Percentiles rank a stretch among this genome's conserved stretches.
phyloP scores from a whole-genome alignment of 2,797 vertebrate genomes.

The Schizopygopsis pylzovi region DNA sequence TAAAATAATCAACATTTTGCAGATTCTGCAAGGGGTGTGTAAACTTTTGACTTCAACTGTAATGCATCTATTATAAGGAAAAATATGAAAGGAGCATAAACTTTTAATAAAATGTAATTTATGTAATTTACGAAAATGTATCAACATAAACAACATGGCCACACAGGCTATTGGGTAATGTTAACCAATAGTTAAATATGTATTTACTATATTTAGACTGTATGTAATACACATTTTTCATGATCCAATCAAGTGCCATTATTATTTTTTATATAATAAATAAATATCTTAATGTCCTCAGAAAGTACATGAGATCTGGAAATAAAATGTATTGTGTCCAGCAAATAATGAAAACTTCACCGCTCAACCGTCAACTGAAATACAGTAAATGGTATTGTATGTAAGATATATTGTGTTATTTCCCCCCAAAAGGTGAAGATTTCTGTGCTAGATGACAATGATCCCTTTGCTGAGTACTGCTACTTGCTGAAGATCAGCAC shows the following conservation, averaged over 20 bases:
- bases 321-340: background rate
- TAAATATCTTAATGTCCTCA: background rate
- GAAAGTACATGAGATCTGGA: background rate
- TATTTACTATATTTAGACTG: background rate
- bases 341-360: background rate
- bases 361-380: background rate
- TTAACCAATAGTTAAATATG: background rate
- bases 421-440: conserved; percentile 84
- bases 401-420: background rate
- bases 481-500: conserved; percentile 91
- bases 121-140: background rate
- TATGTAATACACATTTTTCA: background rate
- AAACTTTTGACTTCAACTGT: too few species aligned
- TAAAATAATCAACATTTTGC: too few species aligned
- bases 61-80: background rate
- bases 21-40: too few species aligned
- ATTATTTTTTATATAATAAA: background rate
- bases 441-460: conserved; percentile 89
- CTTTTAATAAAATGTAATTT: background rate
- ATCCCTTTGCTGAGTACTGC: conserved; percentile 90
- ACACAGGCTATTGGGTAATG: background rate
- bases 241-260: background rate
- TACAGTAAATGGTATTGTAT: background rate
- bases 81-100: background rate
- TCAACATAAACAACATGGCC: background rate